phyloP scores from a whole-genome alignment of 2,888 invertebrate species.

The Ommatoiulus sabulosus region DNA sequence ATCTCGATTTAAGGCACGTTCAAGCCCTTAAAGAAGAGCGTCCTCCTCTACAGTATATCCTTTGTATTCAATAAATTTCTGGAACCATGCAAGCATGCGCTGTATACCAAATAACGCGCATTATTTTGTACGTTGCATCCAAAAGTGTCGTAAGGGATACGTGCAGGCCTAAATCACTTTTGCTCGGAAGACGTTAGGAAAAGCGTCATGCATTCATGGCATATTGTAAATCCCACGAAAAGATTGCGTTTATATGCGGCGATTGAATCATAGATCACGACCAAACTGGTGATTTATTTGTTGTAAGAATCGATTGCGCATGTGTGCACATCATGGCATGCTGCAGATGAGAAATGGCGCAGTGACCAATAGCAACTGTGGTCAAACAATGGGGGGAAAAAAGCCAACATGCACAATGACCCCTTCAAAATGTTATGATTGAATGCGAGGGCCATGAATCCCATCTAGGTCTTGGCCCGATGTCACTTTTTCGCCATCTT shows the following conservation, averaged over 20 bases:
- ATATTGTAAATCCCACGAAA: constrained; percentile 34
- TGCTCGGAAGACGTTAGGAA: constrained; percentile 10
- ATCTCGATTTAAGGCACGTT: background rate
- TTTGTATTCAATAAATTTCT: background rate
- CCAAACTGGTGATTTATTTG: constrained; percentile 39
- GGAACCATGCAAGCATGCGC: background rate
- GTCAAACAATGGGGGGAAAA: constrained; percentile 25
- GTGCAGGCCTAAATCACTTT: constrained; percentile 16
- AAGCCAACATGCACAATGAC: constrained; percentile 43
- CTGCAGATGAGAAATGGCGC: constrained; percentile 36
- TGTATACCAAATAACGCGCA: background rate
- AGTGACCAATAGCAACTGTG: constrained; percentile 39
- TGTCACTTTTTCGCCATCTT: constrained; percentile 36
- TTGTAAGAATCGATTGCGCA: constrained; percentile 36
- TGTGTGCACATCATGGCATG: constrained; percentile 1
- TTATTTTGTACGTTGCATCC: background rate
- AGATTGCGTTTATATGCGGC: constrained; percentile 40
- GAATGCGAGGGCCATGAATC: constrained; percentile 37
- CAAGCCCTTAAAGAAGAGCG: background rate
- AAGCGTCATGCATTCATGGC: constrained; percentile 40
- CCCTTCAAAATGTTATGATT: constrained; percentile 35
- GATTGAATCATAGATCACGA: constrained; percentile 30
- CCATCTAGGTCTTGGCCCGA: constrained; percentile 30
- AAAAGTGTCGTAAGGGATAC: constrained; percentile 15
- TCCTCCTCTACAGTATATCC: background rate